phyloP scores from a whole-genome alignment of 2,888 invertebrate species.

The Lasiommata megera region DNA sequence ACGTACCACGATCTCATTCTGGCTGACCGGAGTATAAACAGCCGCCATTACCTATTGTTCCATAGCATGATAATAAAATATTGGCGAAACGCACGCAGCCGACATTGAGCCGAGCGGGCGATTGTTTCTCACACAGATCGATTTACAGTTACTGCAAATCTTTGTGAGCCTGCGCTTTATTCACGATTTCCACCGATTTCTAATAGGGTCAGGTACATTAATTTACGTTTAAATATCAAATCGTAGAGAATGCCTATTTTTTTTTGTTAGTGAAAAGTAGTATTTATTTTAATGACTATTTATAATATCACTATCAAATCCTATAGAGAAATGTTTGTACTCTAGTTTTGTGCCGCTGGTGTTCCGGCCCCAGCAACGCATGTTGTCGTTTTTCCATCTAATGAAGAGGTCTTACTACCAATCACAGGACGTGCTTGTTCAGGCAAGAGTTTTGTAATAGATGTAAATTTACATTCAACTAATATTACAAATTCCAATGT shows the following conservation, averaged over 20 bases:
- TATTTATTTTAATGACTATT: neutral
- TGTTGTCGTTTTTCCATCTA: no score
- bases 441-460: no score
- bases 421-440: no score
- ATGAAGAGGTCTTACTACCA: no score
- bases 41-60: slow-evolving; percentile 47
- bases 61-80: slow-evolving; percentile 58
- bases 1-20: neutral
- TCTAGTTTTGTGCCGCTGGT: no score
- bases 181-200: slow-evolving; percentile 7
- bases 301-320: no score
- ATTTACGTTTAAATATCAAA: neutral
- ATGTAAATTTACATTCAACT: no score
- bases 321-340: no score
- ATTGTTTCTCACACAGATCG: slow-evolving; percentile 65
- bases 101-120: slow-evolving; percentile 40
- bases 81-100: slow-evolving; percentile 47
- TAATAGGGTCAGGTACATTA: neutral
- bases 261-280: neutral
- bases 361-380: no score
- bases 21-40: slow-evolving; percentile 8
- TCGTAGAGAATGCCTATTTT: neutral
- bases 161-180: slow-evolving; percentile 29
- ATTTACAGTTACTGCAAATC: slow-evolving; percentile 52
- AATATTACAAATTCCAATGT: no score